A percentile compares a stretch with the other conserved stretches of the same genome.
Evolutionary conservation across 2,888 invertebrate species (phyloP).

Genomic region (Latrodectus hesperus): DNA sequence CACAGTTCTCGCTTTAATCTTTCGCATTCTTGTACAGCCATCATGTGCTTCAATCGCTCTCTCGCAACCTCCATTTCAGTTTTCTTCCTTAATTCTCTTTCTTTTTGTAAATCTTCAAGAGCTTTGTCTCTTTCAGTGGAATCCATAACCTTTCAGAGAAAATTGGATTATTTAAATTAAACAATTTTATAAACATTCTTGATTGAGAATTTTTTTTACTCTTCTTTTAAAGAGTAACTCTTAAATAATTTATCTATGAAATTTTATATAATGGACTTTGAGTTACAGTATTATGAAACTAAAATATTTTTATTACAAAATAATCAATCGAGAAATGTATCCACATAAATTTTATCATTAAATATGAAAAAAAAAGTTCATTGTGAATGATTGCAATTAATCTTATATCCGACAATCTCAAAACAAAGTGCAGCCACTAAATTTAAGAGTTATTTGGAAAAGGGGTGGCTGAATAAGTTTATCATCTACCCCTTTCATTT

Average conservation of each 20-base stretch:
- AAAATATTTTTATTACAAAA: too few relatives aligned
- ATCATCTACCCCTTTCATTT: too few relatives aligned
- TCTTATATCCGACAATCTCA: too few relatives aligned
- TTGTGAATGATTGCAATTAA: too few relatives aligned
- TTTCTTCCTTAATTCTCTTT: constrained; percentile 79
- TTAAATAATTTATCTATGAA: background rate
- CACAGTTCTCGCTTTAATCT: constrained; percentile 73
- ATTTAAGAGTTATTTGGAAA: too few relatives aligned
- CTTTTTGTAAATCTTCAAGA: constrained; percentile 79
- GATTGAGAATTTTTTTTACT: too few relatives aligned
- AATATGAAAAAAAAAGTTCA: too few relatives aligned
- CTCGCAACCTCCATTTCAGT: constrained; percentile 80
- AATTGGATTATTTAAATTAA: background rate
- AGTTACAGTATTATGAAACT: background rate
- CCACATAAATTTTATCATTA: too few relatives aligned
- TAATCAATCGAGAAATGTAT: too few relatives aligned
- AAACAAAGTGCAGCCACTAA: too few relatives aligned
- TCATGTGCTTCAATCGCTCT: constrained; percentile 73
- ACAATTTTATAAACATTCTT: background rate
- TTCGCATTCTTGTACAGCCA: constrained; percentile 73
- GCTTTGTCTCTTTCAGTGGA: constrained; percentile 83
- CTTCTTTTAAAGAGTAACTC: too few relatives aligned
- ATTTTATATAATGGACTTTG: background rate
- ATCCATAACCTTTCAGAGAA: constrained; percentile 80
- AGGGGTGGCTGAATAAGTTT: too few relatives aligned